These are phyloP conservation scores for Nesogale talazaci DNA, from an alignment of 2,113 vertebrate genomes.

Conservation along the genomic window DNA sequence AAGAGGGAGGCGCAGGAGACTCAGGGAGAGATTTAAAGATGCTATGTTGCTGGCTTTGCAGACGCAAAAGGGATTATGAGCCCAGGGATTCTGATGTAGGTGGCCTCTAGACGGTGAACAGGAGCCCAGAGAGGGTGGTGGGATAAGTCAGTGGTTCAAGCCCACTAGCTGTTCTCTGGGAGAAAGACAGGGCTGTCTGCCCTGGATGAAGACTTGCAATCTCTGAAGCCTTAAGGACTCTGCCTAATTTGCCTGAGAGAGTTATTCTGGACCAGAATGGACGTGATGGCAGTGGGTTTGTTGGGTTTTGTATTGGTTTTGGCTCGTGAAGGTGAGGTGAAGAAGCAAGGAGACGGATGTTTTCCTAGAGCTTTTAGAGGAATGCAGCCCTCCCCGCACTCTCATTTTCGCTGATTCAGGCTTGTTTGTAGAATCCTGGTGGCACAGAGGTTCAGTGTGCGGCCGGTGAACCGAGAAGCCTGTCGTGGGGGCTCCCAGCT, in stretches of 20 bases:
- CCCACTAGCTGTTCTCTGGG: no score
- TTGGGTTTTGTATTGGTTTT: no score
- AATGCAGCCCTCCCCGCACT: not conserved
- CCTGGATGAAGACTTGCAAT: no score
- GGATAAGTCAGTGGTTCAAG: no score
- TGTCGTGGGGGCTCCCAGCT: not conserved
- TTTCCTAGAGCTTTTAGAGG: not conserved
- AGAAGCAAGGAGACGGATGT: rapidly evolving
- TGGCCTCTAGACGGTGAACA: no score
- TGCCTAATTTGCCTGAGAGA: no score
- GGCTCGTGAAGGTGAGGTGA: not conserved
- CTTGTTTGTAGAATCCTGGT: not conserved
- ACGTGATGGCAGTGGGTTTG: no score
- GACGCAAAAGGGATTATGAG: not conserved
- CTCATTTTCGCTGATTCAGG: not conserved
- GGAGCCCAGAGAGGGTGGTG: no score
- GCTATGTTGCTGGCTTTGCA: not conserved
- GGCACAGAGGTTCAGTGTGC: not conserved
- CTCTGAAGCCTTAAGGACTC: no score
- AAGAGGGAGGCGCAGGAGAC: not conserved
- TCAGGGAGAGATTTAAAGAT: not conserved
- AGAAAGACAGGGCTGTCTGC: no score
- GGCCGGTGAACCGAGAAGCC: not conserved
- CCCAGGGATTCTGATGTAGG: not conserved
- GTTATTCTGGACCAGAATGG: no score